Evolutionary conservation across 1,140 invertebrate species (phyloP).

Genomic region (Cataglyphis hispanica): DNA sequence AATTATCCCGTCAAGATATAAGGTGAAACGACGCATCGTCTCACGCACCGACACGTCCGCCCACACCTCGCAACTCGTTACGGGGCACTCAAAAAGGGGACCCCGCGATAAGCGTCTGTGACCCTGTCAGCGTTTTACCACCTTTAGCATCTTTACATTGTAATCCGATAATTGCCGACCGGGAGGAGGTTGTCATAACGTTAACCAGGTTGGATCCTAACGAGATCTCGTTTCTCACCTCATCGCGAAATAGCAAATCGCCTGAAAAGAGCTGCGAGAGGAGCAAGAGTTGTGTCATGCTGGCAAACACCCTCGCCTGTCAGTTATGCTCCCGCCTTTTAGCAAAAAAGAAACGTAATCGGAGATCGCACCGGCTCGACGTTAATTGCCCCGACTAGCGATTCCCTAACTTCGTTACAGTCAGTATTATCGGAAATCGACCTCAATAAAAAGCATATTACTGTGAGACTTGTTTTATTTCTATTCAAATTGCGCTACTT

Average conservation of each 20-base stretch:
- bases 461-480: neutral
- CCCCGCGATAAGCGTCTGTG: constrained; percentile 75
- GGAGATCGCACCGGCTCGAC: constrained; percentile 26
- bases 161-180: constrained; percentile 82
- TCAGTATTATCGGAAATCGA: neutral
- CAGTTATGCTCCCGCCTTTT: constrained; percentile 39
- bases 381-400: constrained; percentile 51
- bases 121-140: constrained; percentile 83
- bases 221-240: constrained; percentile 49
- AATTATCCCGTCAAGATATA: constrained; percentile 82
- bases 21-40: constrained; percentile 71
- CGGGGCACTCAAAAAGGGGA: constrained; percentile 58
- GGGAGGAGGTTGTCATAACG: constrained; percentile 79
- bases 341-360: constrained; percentile 51
- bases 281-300: constrained; percentile 41
- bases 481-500: neutral
- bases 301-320: constrained; percentile 39
- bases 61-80: constrained; percentile 84
- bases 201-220: constrained; percentile 74
- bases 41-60: constrained; percentile 80
- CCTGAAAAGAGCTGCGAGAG: constrained; percentile 43
- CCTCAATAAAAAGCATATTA: neutral
- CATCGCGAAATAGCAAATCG: constrained; percentile 32
- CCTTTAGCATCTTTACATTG: constrained; percentile 81
- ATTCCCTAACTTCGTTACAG: constrained; percentile 8